Evolutionary conservation across 2,888 invertebrate species (phyloP).

Genomic region (Epiblema foenella): DNA sequence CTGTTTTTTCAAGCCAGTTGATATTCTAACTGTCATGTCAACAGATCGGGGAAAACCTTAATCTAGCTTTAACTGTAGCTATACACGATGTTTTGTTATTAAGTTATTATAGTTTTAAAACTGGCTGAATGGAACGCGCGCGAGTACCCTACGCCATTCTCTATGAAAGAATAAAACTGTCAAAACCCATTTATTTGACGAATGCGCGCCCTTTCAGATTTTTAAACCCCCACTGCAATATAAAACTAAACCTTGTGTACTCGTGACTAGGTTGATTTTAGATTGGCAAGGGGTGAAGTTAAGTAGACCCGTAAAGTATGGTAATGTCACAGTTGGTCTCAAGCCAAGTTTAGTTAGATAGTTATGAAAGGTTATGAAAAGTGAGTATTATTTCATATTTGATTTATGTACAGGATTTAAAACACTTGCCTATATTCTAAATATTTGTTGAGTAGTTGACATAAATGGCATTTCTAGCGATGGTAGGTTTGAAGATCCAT

Average conservation of each 20-base stretch:
- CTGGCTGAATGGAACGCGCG: conserved; percentile 8
- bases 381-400: too few species aligned
- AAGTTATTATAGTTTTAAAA: too few species aligned
- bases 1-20: too few species aligned
- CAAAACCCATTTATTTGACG: conserved; percentile 51
- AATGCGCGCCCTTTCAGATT: conserved; percentile 43
- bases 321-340: conserved; percentile 33
- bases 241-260: conserved; percentile 28
- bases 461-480: too few species aligned
- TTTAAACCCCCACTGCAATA: conserved; percentile 15
- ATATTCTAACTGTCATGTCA: too few species aligned
- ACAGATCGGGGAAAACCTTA: too few species aligned
- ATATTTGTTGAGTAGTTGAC: too few species aligned
- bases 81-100: too few species aligned
- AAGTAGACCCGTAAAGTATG: conserved; percentile 31
- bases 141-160: conserved; percentile 25
- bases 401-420: too few species aligned
- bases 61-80: too few species aligned
- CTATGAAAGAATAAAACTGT: conserved; percentile 52
- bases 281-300: not conserved
- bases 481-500: too few species aligned
- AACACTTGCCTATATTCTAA: too few species aligned
- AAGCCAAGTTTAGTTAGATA: conserved; percentile 29
- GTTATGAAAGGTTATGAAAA: conserved; percentile 37
- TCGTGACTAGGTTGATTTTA: not conserved